Conservation (phyloP, 2,113 vertebrate genomes). For the Colius striatus region DNA sequence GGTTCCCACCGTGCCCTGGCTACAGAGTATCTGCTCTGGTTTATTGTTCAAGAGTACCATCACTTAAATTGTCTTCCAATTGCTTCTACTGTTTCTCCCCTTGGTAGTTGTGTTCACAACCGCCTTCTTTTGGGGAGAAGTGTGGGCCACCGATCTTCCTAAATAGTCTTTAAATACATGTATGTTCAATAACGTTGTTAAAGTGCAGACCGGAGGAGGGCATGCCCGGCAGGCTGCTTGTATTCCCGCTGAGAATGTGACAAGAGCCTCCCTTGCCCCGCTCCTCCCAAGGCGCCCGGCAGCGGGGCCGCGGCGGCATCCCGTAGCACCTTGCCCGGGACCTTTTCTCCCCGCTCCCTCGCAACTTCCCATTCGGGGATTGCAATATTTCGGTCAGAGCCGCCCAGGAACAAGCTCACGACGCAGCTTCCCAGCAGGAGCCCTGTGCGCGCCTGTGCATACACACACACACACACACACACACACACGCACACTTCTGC, state of each 20-base stretch:
- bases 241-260: accelerated
- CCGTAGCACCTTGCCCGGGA: not conserved
- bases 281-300: not conserved
- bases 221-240: not conserved
- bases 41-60: too few relatives aligned
- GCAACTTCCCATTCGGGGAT: not conserved
- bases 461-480: not conserved
- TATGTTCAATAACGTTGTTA: not conserved
- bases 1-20: not conserved
- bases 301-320: not conserved
- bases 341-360: not conserved
- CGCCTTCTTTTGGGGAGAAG: not conserved
- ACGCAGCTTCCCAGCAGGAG: not conserved
- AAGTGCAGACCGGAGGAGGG: not conserved
- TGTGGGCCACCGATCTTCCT: not conserved
- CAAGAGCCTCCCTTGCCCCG: not conserved
- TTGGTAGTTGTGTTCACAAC: not conserved
- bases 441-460: not conserved
- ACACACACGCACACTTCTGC: not conserved
- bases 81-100: not conserved
- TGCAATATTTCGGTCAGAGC: not conserved
- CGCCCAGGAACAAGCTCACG: not conserved
- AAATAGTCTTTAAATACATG: not conserved
- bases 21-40: accelerated
- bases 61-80: not conserved